Base-by-base conservation (phyloP, 1,140 invertebrate species). In the Drosophila watanabei region DNA sequence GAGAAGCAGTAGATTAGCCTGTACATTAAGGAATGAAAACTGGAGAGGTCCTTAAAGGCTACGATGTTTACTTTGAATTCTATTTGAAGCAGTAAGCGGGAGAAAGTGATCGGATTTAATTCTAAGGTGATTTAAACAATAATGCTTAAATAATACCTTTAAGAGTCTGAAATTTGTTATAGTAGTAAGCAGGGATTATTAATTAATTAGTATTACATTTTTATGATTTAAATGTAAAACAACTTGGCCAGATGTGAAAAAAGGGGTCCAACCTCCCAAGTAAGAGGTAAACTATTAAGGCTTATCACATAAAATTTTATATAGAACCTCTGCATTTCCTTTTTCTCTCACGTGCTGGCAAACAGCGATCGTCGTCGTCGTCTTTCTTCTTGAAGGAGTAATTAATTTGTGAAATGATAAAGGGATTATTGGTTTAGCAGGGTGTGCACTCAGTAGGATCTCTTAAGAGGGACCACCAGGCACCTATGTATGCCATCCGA, bases 1-100 rank as follows among this genome's bases (percentile, higher is more conserved):
- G 49, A 18, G 35, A 43, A 78, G 39, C 45, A n/a, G 13, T 35
- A 48, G 63, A 83, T 82, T 77, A 71, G 54, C 63, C 62, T 49
- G 54, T 30, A 61, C 65, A 56, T 69, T 60, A 69, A 73, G 20
- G 63, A 79, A 64, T 73, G 13, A 24, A 56, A 56, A 24, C 18
- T 37, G 5, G 14, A 24, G 18, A 37, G 18, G 18, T 24, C 18
- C 18, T 56, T 24, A 35, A 24, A 10, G 32, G 6, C 18, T 16
- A 8, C 7, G 8, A 16, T 6, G 11, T 37, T 54, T 13, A 13
- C n/a, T 10, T 13, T 32, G 9, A 3, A 32, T 3, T 14, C 1
- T 24, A 18, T 28, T 33, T 35, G 5, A 33, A 18, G 6, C 7
- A 18, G 49, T 11, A 30, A n/a, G 16, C 16, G 10, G 28, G 28